Conservation (phyloP, 1,140 invertebrate genomes). For the Aleiodes sp. region DNA sequence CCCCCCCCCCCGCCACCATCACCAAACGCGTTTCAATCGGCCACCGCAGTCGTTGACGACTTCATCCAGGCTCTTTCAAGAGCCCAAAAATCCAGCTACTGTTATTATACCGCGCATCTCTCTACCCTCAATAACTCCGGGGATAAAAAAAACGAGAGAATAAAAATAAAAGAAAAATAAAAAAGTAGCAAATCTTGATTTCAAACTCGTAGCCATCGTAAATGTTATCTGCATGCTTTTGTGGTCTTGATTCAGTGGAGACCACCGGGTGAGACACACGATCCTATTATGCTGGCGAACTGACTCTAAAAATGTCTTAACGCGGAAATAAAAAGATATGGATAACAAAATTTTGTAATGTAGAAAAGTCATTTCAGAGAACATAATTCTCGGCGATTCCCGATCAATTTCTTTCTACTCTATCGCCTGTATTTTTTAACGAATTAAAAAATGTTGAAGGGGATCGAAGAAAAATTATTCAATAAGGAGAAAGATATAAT, state of each 20-base stretch:
- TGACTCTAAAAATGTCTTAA: constrained; percentile 10
- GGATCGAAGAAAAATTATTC: no score
- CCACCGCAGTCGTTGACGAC: constrained; percentile 28
- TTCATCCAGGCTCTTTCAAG: constrained; percentile 24
- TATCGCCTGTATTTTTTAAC: neutral
- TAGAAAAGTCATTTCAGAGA: neutral
- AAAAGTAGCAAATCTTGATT: constrained; percentile 43
- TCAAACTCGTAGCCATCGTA: constrained; percentile 38
- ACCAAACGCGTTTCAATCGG: constrained; percentile 27
- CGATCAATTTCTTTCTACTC: constrained; percentile 7
- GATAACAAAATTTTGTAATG: constrained; percentile 45
- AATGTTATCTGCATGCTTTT: constrained; percentile 51
- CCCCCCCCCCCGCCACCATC: neutral
- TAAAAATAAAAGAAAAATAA: constrained; percentile 3
- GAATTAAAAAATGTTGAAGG: no score
- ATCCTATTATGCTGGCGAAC: constrained; percentile 50
- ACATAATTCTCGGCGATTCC: neutral
- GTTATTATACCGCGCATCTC: neutral
- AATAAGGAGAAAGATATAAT: neutral
- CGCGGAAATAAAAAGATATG: constrained; percentile 40
- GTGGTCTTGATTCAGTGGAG: constrained; percentile 48
- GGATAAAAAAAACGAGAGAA: neutral
- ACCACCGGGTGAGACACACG: constrained; percentile 56
- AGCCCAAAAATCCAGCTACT: constrained; percentile 25
- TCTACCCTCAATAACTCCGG: constrained; percentile 13